phyloP scores from a whole-genome alignment of 2,797 vertebrate genomes.

The Ctenopoma kingsleyae region DNA sequence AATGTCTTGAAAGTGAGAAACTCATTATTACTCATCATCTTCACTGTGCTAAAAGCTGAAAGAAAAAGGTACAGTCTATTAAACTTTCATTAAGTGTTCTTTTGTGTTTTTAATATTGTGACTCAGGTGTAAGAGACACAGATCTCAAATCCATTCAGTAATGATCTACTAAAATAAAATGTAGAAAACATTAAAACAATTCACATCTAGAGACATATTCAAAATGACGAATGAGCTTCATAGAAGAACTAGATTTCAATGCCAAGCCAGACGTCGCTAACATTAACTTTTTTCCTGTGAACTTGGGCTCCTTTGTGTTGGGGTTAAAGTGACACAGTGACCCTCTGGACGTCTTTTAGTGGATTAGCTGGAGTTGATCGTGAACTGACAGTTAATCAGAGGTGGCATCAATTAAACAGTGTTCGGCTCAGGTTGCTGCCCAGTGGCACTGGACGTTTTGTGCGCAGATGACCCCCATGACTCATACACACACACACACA shows the following conservation, averaged over 20 bases:
- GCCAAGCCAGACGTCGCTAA: not conserved
- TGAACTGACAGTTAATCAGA: slow-evolving; percentile 81
- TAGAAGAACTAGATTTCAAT: not conserved
- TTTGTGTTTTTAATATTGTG: not conserved
- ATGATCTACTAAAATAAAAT: not conserved
- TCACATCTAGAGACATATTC: too few species aligned
- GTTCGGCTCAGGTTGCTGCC: slow-evolving; percentile 68
- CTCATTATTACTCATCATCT: too few species aligned
- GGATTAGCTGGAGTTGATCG: slow-evolving; percentile 77
- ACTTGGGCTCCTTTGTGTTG: not conserved
- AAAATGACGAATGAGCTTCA: not conserved
- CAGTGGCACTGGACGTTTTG: slow-evolving; percentile 72
- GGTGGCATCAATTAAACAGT: slow-evolving; percentile 80
- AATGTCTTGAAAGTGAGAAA: too few species aligned
- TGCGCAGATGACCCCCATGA: slow-evolving; percentile 75
- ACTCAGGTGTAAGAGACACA: not conserved
- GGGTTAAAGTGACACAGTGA: slow-evolving; percentile 38
- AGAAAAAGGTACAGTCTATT: too few species aligned
- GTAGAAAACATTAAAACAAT: not conserved
- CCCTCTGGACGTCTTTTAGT: slow-evolving; percentile 50
- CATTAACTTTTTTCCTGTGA: not conserved
- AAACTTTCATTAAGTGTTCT: too few species aligned
- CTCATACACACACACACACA: slow-evolving; percentile 16
- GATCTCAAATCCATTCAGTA: not conserved
- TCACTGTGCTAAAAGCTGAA: too few species aligned